Base-by-base conservation (phyloP, 1,140 invertebrate species). In the Lucilia sericata region DNA sequence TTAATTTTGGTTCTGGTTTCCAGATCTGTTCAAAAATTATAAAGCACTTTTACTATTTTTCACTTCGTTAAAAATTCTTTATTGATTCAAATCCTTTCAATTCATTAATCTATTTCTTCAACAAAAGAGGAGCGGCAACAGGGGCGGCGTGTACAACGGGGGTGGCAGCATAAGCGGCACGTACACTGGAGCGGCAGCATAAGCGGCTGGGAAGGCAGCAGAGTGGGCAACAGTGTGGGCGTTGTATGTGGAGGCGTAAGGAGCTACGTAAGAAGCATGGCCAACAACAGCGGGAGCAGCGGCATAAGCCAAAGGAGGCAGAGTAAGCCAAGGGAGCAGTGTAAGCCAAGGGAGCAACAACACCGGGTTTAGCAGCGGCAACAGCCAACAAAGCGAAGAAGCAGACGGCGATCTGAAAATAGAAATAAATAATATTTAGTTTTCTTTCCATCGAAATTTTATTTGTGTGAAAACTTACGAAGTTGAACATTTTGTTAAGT, bases 211-310 rank as follows among this genome's bases (percentile, higher is more conserved):
- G 65, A 87, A 88, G 82, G 88, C 88, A 36, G 87, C 87, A 82
- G 86, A 86, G 21, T 88, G 87, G 10, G 87, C 87, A 7, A 88
- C 82, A 60, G 85, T 83, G 42, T 86, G 85, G 34, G 88, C 87
- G 19, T 84, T 85, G 78, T 88, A 91, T 83, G 87, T 87, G 76
- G 88, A 88, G 83, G 87, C 87, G 75, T 93, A 92, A 1, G 92
- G 91, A 85, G 92, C 92, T 8, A 91, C 91, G 85, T 92, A 91
- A 85, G 92, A 91, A 36, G 88, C 86, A 84, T 85, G 86, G 25
- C 89, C 89, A 70, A 88, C 86, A 17, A 88, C 88, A 65, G 88
- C 88, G 0, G 85, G 83, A 51, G 47, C 86, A 14, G 86, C 85
- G 49, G 87, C 86, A 86, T 87, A 88, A 17, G 92, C 91, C 80